Percentiles rank a stretch among this genome's conserved stretches.
phyloP scores from a whole-genome alignment of 2,888 invertebrate species.

The Liodrosophila aerea region DNA sequence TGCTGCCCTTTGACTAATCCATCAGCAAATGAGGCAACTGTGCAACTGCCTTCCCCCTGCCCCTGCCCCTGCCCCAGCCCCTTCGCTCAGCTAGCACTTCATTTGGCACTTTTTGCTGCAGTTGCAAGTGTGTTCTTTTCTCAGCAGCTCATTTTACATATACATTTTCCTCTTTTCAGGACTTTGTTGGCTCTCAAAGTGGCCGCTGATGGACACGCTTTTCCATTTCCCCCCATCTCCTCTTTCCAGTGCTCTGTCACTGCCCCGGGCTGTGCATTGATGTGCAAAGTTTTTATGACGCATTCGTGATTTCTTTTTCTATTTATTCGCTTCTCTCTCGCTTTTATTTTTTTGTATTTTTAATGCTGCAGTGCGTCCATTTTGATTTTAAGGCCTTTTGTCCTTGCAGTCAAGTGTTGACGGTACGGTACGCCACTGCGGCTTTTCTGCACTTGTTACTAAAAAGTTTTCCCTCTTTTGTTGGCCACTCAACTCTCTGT shows the following conservation, averaged over 20 bases:
- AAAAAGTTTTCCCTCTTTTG: slow-evolving; percentile 16
- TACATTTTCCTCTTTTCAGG: slow-evolving; percentile 30
- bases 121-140: slow-evolving; percentile 63
- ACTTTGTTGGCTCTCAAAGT: slow-evolving; percentile 60
- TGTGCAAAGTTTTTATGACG: slow-evolving; percentile 75
- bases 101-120: slow-evolving; percentile 55
- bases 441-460: slow-evolving; percentile 11
- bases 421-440: slow-evolving; percentile 16
- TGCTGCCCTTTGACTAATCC: slow-evolving; percentile 75
- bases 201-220: slow-evolving; percentile 52
- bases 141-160: slow-evolving; percentile 47
- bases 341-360: slow-evolving; percentile 32
- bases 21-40: slow-evolving; percentile 73
- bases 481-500: slow-evolving; percentile 9
- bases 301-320: slow-evolving; percentile 68
- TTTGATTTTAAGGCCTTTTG: slow-evolving; percentile 63
- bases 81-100: slow-evolving; percentile 8
- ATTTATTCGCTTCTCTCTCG: slow-evolving; percentile 20
- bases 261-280: slow-evolving; percentile 53
- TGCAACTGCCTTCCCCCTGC: slow-evolving; percentile 42
- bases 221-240: slow-evolving; percentile 36
- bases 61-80: background rate
- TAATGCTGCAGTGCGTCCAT: slow-evolving; percentile 71
- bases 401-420: slow-evolving; percentile 64
- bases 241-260: slow-evolving; percentile 9